Evolutionary conservation across 2,888 invertebrate genomes (phyloP), one percentile per base, ranked within the genome.

Genomic region (Cyclophora albipunctata): DNA sequence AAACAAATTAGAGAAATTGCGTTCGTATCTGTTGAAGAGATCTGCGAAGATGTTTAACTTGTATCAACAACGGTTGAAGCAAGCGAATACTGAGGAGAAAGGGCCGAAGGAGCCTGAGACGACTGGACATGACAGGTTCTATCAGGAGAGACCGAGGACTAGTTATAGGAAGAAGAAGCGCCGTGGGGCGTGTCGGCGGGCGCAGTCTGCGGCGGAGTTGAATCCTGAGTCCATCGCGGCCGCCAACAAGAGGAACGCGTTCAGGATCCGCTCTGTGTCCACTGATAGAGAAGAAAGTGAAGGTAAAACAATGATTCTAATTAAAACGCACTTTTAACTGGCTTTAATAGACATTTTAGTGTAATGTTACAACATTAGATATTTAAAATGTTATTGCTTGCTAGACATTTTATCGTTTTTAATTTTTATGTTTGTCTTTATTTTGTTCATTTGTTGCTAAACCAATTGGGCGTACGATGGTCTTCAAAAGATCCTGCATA

Each of bases 111-210:
- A 84, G 59, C 76, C 89, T 0, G 91, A 92, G 66, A 92, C 93
- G 2, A 95, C 94, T 4, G 95, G 95, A 0, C 95, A 95, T 66
- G 95, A 95, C 67, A 89, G 94, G 63, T 95, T 95, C 73, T 95
- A 93, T 66, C 93, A 93, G 69, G 92, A 93, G 52, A 69, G 93
- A 1, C 89, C 91, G 0, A 72, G 89, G 54, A 79, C 86, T 0
- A 89, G 84, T 50, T 89, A 85, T 35, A 79, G 84, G 66, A 87
- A 88, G 76, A 90, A 87, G 71, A 90, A 91, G 72, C 89, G 86
- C 44, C 87, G 85, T 40, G 90, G 90, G 7, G 90, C 91, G n/a
- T 90, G 92, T 54, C 85, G 92, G 53, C 81, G 93, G 52, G 91
- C 93, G 34, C 93, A 92, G 73, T 93, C 93, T 6, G 93, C 92